Evolutionary conservation across 2,888 invertebrate genomes (phyloP), one percentile per base, ranked within the genome.

Genomic region (Drosophila helvetica): DNA sequence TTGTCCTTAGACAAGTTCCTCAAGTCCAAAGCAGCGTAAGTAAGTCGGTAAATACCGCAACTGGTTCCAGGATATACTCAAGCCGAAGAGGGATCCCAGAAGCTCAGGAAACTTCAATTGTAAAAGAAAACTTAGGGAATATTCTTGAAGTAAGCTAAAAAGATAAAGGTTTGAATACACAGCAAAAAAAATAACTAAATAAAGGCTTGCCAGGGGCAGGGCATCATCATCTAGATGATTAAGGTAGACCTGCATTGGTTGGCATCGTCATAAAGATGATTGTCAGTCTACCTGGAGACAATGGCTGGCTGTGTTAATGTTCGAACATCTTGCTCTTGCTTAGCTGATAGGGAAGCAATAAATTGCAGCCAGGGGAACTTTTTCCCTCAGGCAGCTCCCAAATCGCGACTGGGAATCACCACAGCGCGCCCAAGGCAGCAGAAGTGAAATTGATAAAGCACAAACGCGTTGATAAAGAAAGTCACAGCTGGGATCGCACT

Each of bases 21-120:
- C 27, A 53, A 42, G 69, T 33, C 15, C 61, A 27, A n/a, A 18
- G 47, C 6, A 52, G 80, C 80, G 68, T 65, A 42, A 67, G 22
- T 86, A 79, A 79, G 74, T 77, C 77, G 74, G 71, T 78, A 77
- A 86, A 73, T 68, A 65, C 73, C 48, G 65, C 60, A 77, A 86
- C 77, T 82, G 86, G 74, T 80, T 71, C 67, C 46, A 57, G 33
- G 5, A 48, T 71, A 46, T 63, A 33, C 63, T 63, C 33, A 45
- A 19, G 33, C 8, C 47, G 42, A n/a, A 10, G 42, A 42, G 12
- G 33, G 33, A 12, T 38, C 10, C 6, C 27, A 43, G 12, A 18
- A 47, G 15, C 3, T 25, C 19, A 43, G 48, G 67, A 50, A 66
- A 15, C 38, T 15, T 38, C 15, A 15, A 15, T 38, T 38, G 38